These are phyloP conservation scores for Philhelius pedissequus DNA, from an alignment of 2,888 invertebrate species.

Conservation along the genomic window DNA sequence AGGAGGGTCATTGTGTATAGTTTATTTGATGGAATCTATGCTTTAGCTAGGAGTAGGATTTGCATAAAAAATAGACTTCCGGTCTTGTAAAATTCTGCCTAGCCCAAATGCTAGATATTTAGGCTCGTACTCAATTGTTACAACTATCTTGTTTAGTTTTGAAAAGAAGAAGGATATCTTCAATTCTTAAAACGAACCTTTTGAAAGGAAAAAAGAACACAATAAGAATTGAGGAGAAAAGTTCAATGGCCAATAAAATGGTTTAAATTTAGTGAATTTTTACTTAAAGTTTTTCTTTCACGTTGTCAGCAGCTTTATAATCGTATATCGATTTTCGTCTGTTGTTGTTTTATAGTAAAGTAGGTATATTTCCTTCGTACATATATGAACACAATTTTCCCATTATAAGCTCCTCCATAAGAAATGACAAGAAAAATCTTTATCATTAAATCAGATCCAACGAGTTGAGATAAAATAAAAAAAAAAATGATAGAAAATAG, in stretches of 20 bases:
- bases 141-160: not conserved
- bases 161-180: not conserved
- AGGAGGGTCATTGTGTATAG: constrained; percentile 4
- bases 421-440: not conserved
- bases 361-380: not conserved
- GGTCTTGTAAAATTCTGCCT: not conserved
- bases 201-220: not conserved
- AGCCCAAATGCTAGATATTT: not conserved
- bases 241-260: not conserved
- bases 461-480: not conserved
- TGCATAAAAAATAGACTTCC: constrained; percentile 17
- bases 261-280: not conserved
- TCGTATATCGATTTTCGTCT: not conserved
- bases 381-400: not conserved
- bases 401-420: not conserved
- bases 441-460: not conserved
- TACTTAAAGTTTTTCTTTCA: not conserved
- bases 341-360: not conserved
- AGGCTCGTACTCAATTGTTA: not conserved
- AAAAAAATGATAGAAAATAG: no score
- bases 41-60: not conserved
- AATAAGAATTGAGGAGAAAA: not conserved
- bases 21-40: not conserved
- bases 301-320: not conserved
- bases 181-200: not conserved